Evolutionary conservation across 2,888 invertebrate species (phyloP), one percentile per base, ranked within the genome.

Genomic region (Drosophila yooni): DNA sequence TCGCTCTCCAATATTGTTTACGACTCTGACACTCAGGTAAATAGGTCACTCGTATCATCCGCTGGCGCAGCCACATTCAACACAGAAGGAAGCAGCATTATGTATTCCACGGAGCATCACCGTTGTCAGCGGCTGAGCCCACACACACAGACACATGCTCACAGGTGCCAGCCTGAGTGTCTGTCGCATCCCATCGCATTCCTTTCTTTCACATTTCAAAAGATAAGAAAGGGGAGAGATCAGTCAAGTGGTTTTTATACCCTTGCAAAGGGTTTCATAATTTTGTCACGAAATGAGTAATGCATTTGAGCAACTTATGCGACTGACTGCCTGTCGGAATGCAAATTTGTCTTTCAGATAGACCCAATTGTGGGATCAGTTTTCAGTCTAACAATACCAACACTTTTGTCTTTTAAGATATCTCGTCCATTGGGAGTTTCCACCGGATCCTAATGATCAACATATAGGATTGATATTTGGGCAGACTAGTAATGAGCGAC

Each of bases 11-110:
- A 70, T 70, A 63, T 48, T 25, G 58, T 64, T 48, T 73, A 48
- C 73, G 61, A 60, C 57, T 57, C 43, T 57, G 57, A 43, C 43
- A 56, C 50, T 52, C 43, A 48, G 31, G 62, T 70, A 77, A 77
- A 70, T 68, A 64, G 76, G 66, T 70, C 70, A 70, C 33, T 50
- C 50, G 46, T 54, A 25, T 43, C 57, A 21, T 40, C 56, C 56
- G 40, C 29, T 15, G 56, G 29, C 60, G 36, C 6, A 61, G 29
- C 13, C 38, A 34, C 36, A 29, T 25, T 29, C 36, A 25, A 36
- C 13, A 57, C 40, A 43, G 31, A n/a, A 25, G 36, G 27, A 4
- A 21, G 57, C 57, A 11, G 21, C 57, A 59, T 38, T 51, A 63
- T 62, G 65, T 68, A 79, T 57, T 57, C 43, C 56, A 56, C n/a